These are phyloP conservation scores for Squalus acanthias DNA, from an alignment of 2,797 vertebrate genomes.

Conservation along the genomic window DNA sequence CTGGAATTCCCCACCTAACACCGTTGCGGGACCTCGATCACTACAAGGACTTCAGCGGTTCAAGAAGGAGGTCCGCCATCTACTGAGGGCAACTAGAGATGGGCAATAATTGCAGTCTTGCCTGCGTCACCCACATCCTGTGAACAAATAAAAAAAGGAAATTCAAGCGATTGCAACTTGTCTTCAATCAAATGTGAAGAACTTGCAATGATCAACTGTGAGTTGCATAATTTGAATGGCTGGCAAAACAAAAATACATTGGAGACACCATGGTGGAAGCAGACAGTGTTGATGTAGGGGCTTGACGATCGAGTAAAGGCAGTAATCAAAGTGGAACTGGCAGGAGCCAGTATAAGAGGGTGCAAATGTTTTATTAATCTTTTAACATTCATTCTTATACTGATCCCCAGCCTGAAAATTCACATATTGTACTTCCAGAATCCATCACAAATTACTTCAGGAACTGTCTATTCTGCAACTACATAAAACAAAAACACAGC, in stretches of 20 bases:
- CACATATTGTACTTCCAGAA: background rate
- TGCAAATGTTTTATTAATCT: background rate
- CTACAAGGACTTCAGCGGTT: background rate
- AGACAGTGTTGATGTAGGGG: background rate
- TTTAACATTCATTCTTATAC: background rate
- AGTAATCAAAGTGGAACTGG: background rate
- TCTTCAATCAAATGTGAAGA: background rate
- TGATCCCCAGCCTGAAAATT: background rate
- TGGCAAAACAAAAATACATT: background rate
- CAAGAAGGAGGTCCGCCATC: background rate
- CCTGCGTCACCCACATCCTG: background rate
- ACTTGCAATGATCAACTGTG: background rate
- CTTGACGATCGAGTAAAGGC: background rate
- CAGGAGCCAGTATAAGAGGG: background rate
- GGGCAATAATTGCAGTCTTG: background rate
- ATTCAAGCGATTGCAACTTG: background rate
- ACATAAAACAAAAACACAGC: background rate
- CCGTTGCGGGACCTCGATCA: background rate
- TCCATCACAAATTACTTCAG: background rate
- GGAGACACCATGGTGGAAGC: background rate
- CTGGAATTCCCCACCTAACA: background rate
- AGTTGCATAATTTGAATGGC: background rate
- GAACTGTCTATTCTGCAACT: background rate
- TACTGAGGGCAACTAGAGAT: background rate
- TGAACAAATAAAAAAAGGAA: background rate